Base-by-base conservation (phyloP, 1,140 invertebrate genomes). In the Calliopsis andreniformis region DNA sequence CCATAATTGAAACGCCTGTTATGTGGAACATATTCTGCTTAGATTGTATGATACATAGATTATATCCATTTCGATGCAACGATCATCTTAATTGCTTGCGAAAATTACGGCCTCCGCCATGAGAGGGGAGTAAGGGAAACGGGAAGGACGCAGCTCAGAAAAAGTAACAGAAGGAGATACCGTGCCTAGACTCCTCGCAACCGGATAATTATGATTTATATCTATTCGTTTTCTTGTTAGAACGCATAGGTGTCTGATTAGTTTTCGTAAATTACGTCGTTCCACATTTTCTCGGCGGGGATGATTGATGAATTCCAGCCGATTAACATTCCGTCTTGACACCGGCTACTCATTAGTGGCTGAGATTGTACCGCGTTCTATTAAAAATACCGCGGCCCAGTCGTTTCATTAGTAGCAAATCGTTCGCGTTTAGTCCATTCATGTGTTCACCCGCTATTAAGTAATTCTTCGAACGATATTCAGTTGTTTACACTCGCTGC, bases 231-330 rank as follows among this genome's bases (percentile, higher is more conserved):
- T 64, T 66, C 73, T 69, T 30, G 62, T 78, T 81, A 63, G 70
- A 80, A 81, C 49, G 72, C 72, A 35, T 70, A 80, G 73, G 68
- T 81, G 72, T 84, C 78, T 83, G 82, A 85, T 85, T 85, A 84
- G 82, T 85, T 85, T 85, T 85, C 82, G 82, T 85, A 85, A 85
- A 85, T 85, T 81, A 84, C 83, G 79, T 85, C 83, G 83, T 85
- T 85, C 83, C 69, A 84, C 76, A 81, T 85, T 84, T 83, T 76
- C 82, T 73, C 53, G 43, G 78, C 25, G 14, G 18, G 25, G 59
- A 32, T 85, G 83, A 85, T 85, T 84, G 83, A 85, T 85, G 83
- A 85, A 84, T 84, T 85, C 82, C 49, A 47, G 49, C 82, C 82
- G 83, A 85, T 85, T 85, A 85, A 85, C 83, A 85, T 85, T 85